These are phyloP conservation scores for Anolis carolinensis DNA, from an alignment of 2,113 vertebrate genomes.

Conservation along the genomic window DNA sequence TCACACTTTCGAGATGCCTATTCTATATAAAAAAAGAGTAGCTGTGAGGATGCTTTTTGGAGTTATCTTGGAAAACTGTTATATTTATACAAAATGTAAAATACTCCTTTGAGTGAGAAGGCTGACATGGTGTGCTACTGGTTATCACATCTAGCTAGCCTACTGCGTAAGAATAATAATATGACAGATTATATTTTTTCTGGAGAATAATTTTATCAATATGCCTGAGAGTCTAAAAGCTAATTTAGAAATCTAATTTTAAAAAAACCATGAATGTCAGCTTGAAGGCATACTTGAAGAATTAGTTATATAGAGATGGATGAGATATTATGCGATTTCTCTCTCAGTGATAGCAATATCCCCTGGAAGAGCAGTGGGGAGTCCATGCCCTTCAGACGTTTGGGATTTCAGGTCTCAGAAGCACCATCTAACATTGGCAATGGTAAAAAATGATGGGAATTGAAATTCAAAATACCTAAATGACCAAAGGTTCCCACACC, in stretches of 20 bases:
- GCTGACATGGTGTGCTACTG: too few relatives aligned
- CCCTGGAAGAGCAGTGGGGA: background rate
- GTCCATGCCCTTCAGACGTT: background rate
- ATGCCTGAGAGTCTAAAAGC: background rate
- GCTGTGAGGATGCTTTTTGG: background rate
- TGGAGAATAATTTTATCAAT: background rate
- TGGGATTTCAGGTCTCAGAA: background rate
- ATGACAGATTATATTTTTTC: background rate
- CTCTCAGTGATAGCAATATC: too few relatives aligned
- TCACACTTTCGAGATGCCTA: background rate
- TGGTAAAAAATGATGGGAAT: background rate
- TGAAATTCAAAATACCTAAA: background rate
- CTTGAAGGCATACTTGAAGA: background rate
- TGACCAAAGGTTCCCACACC: background rate
- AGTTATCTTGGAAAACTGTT: background rate
- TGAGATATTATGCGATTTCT: background rate
- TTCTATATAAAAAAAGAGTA: background rate
- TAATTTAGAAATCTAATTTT: background rate
- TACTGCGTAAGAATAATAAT: background rate
- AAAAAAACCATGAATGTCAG: background rate
- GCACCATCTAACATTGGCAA: too few relatives aligned
- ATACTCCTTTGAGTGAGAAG: background rate
- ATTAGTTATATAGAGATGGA: background rate
- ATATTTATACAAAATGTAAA: background rate
- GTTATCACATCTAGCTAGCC: background rate